These are phyloP conservation scores for Heliothis subflexa DNA, from an alignment of 1,140 invertebrate species.

Conservation along the genomic window DNA sequence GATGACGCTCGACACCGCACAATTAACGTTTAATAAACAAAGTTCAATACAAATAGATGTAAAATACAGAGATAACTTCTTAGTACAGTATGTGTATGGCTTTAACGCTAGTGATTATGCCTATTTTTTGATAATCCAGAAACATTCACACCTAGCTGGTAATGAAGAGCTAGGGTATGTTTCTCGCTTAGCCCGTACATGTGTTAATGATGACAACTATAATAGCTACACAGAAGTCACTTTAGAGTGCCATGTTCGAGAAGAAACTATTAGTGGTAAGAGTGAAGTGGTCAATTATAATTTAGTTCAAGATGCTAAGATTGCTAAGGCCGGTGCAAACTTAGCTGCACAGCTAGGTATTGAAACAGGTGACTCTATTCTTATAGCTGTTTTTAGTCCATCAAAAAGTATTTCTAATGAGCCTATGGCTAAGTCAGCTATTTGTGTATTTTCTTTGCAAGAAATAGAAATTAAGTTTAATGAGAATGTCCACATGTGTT, in stretches of 20 bases:
- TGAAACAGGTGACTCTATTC: conserved; percentile 90
- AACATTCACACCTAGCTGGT: conserved; percentile 94
- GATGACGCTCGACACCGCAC: conserved; percentile 92
- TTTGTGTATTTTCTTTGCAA: conserved; percentile 94
- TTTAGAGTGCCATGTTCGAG: conserved; percentile 91
- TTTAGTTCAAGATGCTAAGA: conserved; percentile 95
- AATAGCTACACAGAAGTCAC: conserved; percentile 98
- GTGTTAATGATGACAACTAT: conserved; percentile 97
- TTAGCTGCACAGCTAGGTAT: conserved; percentile 93
- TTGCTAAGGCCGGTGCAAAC: conserved; percentile 92
- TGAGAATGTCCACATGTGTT: conserved; percentile 98
- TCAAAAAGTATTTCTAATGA: conserved; percentile 93
- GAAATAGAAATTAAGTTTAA: conserved; percentile 97
- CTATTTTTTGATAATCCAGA: conserved; percentile 98
- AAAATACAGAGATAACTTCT: conserved; percentile 97
- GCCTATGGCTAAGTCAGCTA: conserved; percentile 91
- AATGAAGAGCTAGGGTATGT: conserved; percentile 96
- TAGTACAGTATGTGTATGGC: conserved; percentile 98
- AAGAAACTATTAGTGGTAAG: conserved; percentile 83
- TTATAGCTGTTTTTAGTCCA: conserved; percentile 94
- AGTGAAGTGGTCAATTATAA: conserved; percentile 90
- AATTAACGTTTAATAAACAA: conserved; percentile 94
- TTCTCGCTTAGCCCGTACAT: conserved; percentile 95
- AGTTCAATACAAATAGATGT: conserved; percentile 96
- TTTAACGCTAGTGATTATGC: conserved; percentile 98